phyloP scores from a whole-genome alignment of 2,888 invertebrate species.

The Zhuqinia jingwanae region DNA sequence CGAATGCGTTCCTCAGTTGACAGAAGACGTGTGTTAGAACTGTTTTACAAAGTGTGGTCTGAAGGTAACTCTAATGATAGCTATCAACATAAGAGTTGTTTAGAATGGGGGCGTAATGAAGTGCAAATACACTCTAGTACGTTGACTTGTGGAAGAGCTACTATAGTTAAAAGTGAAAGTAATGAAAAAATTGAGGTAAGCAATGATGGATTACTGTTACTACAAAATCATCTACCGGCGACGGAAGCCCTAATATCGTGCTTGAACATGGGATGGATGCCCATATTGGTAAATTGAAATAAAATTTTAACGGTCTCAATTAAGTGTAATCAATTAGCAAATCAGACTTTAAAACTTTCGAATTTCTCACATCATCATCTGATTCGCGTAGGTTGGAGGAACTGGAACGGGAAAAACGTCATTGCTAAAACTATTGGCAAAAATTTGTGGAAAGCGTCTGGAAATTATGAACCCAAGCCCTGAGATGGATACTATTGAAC shows the following conservation, averaged over 20 bases:
- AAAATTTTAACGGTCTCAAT: no score
- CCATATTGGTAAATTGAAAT: conserved; percentile 86
- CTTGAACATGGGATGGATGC: conserved; percentile 95
- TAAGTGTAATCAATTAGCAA: no score
- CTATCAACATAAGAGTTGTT: neutral
- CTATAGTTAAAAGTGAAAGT: conserved; percentile 44
- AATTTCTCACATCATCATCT: no score
- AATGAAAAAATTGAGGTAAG: conserved; percentile 25
- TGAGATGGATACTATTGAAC: conserved; percentile 96
- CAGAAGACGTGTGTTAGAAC: conserved; percentile 85
- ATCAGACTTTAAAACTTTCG: no score
- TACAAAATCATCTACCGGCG: conserved; percentile 84
- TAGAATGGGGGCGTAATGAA: conserved; percentile 74
- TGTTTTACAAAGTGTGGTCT: conserved; percentile 68
- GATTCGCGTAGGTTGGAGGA: conserved; percentile 85
- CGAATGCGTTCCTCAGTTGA: conserved; percentile 92
- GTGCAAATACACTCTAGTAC: conserved; percentile 61
- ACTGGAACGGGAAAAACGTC: conserved; percentile 91
- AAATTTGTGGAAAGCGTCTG: conserved; percentile 88
- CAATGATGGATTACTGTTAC: conserved; percentile 82
- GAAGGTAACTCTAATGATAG: neutral
- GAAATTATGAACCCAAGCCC: conserved; percentile 91
- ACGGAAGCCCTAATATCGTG: conserved; percentile 92
- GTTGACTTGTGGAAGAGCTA: conserved; percentile 73
- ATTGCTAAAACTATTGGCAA: conserved; percentile 88